Percentiles rank a stretch among this genome's conserved stretches.
phyloP scores from a whole-genome alignment of 1,140 invertebrate species.

The Solenopsis invicta region DNA sequence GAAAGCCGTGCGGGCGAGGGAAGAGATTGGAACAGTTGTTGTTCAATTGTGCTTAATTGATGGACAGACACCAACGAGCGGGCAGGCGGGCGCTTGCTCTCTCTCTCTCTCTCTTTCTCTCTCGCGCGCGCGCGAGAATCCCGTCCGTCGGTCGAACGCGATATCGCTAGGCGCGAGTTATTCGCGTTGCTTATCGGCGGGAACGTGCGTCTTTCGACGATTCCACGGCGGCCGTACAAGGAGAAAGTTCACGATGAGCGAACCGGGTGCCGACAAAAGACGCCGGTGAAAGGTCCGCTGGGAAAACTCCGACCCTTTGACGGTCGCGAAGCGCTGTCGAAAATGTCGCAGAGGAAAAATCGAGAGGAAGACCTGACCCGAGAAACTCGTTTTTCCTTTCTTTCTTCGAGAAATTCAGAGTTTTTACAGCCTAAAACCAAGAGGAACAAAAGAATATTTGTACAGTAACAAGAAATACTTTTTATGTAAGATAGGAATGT shows the following conservation, averaged over 20 bases:
- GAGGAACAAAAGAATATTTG: background rate
- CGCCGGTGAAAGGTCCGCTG: constrained; percentile 26
- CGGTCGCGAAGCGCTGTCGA: background rate
- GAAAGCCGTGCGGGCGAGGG: constrained; percentile 56
- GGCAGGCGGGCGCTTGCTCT: background rate
- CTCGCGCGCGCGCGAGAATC: constrained; percentile 68
- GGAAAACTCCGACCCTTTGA: constrained; percentile 10
- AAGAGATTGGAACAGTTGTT: constrained; percentile 79
- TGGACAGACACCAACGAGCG: constrained; percentile 61
- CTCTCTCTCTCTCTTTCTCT: too few relatives aligned
- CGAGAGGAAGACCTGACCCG: background rate
- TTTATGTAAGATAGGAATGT: too few relatives aligned
- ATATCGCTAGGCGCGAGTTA: constrained; percentile 16
- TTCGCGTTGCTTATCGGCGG: constrained; percentile 12
- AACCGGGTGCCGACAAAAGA: constrained; percentile 16
- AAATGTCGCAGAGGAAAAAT: background rate
- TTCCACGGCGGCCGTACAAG: background rate
- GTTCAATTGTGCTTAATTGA: constrained; percentile 84
- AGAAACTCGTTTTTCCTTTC: constrained; percentile 4
- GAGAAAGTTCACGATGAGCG: constrained; percentile 15
- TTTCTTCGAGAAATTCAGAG: background rate
- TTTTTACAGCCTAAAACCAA: background rate
- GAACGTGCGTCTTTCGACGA: constrained; percentile 7
- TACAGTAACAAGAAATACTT: too few relatives aligned
- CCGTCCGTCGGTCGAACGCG: constrained; percentile 63